Base-by-base conservation (phyloP, 1,140 invertebrate genomes). In the Philopotamus ludificatus region DNA sequence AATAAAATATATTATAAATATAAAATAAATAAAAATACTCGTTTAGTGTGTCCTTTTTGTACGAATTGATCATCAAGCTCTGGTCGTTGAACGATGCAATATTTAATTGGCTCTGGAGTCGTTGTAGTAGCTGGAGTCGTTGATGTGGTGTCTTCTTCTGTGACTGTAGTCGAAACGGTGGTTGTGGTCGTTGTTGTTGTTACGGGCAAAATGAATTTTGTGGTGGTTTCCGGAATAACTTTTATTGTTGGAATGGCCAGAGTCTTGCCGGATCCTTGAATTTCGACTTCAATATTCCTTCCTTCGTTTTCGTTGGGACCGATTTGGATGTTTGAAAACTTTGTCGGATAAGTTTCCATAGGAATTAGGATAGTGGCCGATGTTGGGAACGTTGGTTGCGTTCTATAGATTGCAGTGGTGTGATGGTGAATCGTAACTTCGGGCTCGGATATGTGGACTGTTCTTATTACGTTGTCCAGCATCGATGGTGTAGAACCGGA, bases 11-110 rank as follows among this genome's bases (percentile, higher is more conserved):
- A n/a, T 41, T 50, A 44, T 28, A 50, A 18, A 20, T 20, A 16
- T n/a, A 23, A 39, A 51, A 53, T 28, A 25, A 47, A 16, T 34
- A 47, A 55, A n/a, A 87, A 86, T 78, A 90, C 89, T 77, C 89
- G 77, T 74, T 86, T 89, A 66, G 86, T 87, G 74, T 85, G 85
- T 64, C 88, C 88, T 74, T 89, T 89, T 57, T 83, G 81, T 70
- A 91, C 89, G 65, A 87, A 84, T 75, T 90, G 87, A 75, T 88
- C 85, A 15, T 83, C 83, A 72, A 89, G 84, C 54, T 87, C 87
- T 21, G 88, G 86, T 71, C 90, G 87, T 77, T 90, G 89, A 44
- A 92, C 87, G 42, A 90, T 85, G 75, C 92, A 94, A 73, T 86
- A 92, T 82, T 89, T 83, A 82, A 88, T 83, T 73, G 88, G 87